Evolutionary conservation across 2,888 invertebrate species (phyloP).

Genomic region (Ophion slaviceki): DNA sequence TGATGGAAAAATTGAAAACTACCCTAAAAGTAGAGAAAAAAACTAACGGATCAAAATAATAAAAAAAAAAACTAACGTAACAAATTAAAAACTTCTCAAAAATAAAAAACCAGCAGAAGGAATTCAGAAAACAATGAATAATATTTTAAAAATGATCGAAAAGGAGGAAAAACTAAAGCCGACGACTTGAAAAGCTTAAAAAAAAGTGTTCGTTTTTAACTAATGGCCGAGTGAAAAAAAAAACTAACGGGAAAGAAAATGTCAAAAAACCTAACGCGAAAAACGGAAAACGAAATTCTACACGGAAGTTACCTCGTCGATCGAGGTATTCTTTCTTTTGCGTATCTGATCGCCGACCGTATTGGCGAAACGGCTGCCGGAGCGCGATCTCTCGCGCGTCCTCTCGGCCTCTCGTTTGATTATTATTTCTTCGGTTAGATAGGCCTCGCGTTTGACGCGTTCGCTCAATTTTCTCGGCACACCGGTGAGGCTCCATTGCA

Average conservation of each 20-base stretch:
- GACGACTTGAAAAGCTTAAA: too few relatives aligned
- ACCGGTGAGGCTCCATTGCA: constrained; percentile 92
- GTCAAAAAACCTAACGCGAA: neutral
- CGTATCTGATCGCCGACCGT: constrained; percentile 68
- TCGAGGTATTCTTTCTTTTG: constrained; percentile 53
- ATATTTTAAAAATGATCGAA: too few relatives aligned
- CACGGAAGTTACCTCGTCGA: constrained; percentile 36
- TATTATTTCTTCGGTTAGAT: constrained; percentile 89
- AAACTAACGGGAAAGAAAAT: neutral
- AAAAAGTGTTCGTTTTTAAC: too few relatives aligned
- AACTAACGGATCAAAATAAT: too few relatives aligned
- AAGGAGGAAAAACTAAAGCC: too few relatives aligned
- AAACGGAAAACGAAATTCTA: constrained; percentile 12
- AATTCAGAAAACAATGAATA: too few relatives aligned
- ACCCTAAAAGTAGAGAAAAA: too few relatives aligned
- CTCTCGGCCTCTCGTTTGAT: constrained; percentile 88
- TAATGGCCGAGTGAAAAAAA: neutral
- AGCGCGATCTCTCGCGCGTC: constrained; percentile 78
- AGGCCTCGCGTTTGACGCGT: constrained; percentile 89
- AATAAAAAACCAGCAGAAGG: too few relatives aligned
- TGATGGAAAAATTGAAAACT: too few relatives aligned
- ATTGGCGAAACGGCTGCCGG: constrained; percentile 63
- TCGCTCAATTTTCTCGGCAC: constrained; percentile 89
- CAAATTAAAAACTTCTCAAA: too few relatives aligned
- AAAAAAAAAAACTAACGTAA: too few relatives aligned